Conservation (phyloP, 2,888 invertebrate species). For the Brassicogethes aeneus region DNA sequence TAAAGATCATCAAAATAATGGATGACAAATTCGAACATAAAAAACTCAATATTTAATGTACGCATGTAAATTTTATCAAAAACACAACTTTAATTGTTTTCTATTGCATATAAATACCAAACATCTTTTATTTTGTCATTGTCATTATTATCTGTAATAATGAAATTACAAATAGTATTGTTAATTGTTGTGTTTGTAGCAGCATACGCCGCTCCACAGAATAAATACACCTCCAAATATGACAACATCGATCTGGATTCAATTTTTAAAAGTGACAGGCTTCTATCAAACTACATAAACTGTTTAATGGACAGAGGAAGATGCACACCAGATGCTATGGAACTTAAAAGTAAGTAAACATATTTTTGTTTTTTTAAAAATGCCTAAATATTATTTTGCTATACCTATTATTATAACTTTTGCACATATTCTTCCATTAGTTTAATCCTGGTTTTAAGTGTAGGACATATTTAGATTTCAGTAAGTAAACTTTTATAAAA, state of each 20-base stretch:
- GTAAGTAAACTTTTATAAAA: too few relatives aligned
- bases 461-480: too few relatives aligned
- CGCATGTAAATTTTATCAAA: not conserved
- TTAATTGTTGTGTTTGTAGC: not conserved
- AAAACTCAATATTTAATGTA: not conserved
- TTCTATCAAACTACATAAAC: conserved; percentile 40
- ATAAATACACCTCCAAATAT: conserved; percentile 45
- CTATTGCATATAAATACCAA: not conserved
- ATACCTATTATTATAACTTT: too few relatives aligned
- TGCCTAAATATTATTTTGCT: too few relatives aligned
- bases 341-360: conserved; percentile 58
- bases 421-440: too few relatives aligned
- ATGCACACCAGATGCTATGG: conserved; percentile 61
- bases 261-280: conserved; percentile 54
- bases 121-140: too few relatives aligned
- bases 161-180: not conserved
- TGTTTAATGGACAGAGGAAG: conserved; percentile 53
- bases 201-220: not conserved
- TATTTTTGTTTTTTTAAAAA: too few relatives aligned
- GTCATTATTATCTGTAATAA: too few relatives aligned
- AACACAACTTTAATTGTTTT: not conserved
- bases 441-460: too few relatives aligned
- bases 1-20: not conserved
- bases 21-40: not conserved
- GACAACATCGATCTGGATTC: conserved; percentile 62